Evolutionary conservation across 2,113 vertebrate genomes (phyloP), one percentile per base, ranked within the genome.

Genomic region (Tetrax tetrax): DNA sequence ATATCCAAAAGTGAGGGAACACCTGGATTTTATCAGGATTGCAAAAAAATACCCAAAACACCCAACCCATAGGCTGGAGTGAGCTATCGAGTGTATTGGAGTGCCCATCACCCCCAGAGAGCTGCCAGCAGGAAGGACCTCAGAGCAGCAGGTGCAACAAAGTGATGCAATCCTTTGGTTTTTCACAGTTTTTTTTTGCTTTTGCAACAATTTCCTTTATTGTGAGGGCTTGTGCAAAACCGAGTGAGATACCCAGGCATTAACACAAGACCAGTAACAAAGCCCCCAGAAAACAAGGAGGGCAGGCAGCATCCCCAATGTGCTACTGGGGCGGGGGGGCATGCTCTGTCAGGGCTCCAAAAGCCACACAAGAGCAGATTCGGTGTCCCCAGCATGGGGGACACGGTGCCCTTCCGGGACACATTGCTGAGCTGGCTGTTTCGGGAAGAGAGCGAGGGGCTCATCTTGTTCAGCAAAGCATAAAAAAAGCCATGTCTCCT

Each of bases 391-490:
- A 69, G 25, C 1, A 4, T 6, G 0, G 33, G 31, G 14, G 33
- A 28, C 16, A 9, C 0, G 2, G 13, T 14, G 41, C 20, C 54
- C 27, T 45, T 38, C 59, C 37, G 15, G 33, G 45, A 83, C 38
- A 45, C 1, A 0, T 1, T 0, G 1, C 18, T 0, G 0, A 53
- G 61, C 11, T 45, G 24, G 19, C 28, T 54, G 25, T 6, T 83
- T 18, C 3, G 53, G 54, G 24, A 51, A 60, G 56, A 57, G 18
- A 69, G 31, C 35, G 19, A 20, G 4, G 14, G 10, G 33, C 57
- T 59, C 41, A 8, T 41, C 23, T 7, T 48, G 7, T 33, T 41
- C 71, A 59, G 35, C 21, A 45, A 64, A 64, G 38, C 33, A 37
- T 38, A 31, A 65, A 43, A 65, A 43, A 57, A 1, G 5, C 0